Percentiles rank a stretch among this genome's conserved stretches.
phyloP scores from a whole-genome alignment of 2,797 vertebrate genomes.

The Galagoides demidoff region DNA sequence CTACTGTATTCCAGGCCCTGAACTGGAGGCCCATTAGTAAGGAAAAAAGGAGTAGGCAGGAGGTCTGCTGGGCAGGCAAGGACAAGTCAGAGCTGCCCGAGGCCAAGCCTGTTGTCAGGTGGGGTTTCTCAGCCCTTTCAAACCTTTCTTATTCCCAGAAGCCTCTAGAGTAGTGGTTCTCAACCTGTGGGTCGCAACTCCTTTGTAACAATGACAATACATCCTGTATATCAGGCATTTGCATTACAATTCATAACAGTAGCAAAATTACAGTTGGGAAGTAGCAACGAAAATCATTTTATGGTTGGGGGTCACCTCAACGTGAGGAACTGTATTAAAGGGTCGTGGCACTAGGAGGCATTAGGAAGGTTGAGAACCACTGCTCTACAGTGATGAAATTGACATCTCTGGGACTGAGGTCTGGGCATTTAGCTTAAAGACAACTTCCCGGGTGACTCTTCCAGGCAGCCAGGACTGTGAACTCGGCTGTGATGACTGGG shows the following conservation, averaged over 20 bases:
- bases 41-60: background rate
- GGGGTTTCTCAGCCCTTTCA: background rate
- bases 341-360: too few relatives aligned
- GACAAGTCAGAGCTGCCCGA: background rate
- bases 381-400: background rate
- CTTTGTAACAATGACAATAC: too few relatives aligned
- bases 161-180: background rate
- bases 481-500: accelerated
- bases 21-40: background rate
- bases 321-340: too few relatives aligned
- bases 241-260: too few relatives aligned
- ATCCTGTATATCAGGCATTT: too few relatives aligned
- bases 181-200: too few relatives aligned
- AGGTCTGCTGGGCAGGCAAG: background rate
- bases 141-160: background rate
- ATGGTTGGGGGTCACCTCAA: too few relatives aligned
- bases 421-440: background rate
- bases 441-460: background rate
- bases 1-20: background rate
- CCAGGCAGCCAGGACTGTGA: background rate
- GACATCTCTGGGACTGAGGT: background rate
- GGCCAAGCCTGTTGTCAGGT: background rate
- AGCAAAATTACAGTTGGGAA: too few relatives aligned
- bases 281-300: too few relatives aligned
- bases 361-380: too few relatives aligned